Evolutionary conservation across 1,140 invertebrate genomes (phyloP), one percentile per base, ranked within the genome.

Genomic region (Drosophila kurseongensis): DNA sequence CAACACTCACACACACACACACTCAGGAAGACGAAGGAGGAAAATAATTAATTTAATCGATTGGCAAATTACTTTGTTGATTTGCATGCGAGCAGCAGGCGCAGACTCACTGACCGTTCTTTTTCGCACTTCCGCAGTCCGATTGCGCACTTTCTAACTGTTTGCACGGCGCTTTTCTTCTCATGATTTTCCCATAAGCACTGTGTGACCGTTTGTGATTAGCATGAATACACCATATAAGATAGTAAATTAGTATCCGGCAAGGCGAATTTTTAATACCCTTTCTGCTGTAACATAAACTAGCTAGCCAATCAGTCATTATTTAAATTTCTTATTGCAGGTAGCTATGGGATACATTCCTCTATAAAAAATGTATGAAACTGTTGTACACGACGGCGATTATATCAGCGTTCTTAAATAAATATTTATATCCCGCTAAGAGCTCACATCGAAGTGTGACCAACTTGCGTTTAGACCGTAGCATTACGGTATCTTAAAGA

Each of bases 121-220:
- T 72, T 72, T 60, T 23, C n/a, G 36, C 45, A 38, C 18, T 45
- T 45, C 42, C 18, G 40, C 42, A 38, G n/a, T 23, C 13, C 42
- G 18, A 27, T 47, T 65, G 18, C 18, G 32, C 52, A 45, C 68
- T 72, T 72, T 72, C 16, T 69, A 42, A 50, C 16, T 51, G 38
- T 50, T 42, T 68, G 67, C 32, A 59, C 41, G 44, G 45, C 66
- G 67, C 48, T 72, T 72, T 71, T 59, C 32, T 18, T 51, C 44
- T 69, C 66, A 68, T 68, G 40, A 56, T 69, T 68, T 68, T 67
- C 52, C 60, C 65, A 40, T n/a, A 14, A 32, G 59, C 45, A 67
- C 14, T 38, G 60, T 62, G 41, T 47, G 62, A 44, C 62, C 57
- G 60, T 27, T 57, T 12, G 5, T 2, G 50, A 4, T 9, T 36